A percentile compares a stretch with the other conserved stretches of the same genome.
phyloP scores from a whole-genome alignment of 2,113 vertebrate genomes.

The Neofelis nebulosa region DNA sequence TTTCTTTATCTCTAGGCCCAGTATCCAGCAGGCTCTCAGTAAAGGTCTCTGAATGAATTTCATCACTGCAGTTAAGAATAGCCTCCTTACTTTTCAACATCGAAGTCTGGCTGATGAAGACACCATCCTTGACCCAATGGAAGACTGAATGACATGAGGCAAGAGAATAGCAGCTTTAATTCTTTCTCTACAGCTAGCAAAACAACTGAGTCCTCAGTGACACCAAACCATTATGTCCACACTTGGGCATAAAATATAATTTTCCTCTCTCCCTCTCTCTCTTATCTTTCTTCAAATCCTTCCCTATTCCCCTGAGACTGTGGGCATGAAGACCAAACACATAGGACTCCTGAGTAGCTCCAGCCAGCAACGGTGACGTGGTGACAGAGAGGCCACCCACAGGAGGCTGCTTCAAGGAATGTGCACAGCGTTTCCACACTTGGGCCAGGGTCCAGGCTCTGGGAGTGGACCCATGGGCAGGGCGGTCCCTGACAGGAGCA shows the following conservation, averaged over 20 bases:
- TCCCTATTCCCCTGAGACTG: background rate
- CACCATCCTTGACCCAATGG: background rate
- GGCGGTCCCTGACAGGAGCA: fast-evolving
- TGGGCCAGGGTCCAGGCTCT: background rate
- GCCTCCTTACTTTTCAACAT: background rate
- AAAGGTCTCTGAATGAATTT: background rate
- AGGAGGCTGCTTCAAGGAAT: background rate
- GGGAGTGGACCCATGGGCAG: background rate
- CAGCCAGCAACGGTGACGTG: fast-evolving
- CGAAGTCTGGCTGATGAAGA: background rate
- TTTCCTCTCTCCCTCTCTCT: background rate
- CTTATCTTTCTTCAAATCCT: background rate
- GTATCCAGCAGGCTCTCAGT: background rate
- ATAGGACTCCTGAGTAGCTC: background rate
- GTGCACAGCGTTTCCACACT: background rate
- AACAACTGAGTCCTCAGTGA: background rate
- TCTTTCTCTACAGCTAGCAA: background rate
- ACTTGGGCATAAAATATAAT: background rate
- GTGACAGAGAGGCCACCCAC: background rate
- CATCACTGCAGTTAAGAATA: background rate
- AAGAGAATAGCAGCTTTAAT: background rate
- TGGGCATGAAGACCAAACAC: background rate
- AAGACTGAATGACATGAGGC: too few relatives aligned
- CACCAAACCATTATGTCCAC: too few relatives aligned
- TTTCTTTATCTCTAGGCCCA: background rate